Evolutionary conservation across 2,888 invertebrate genomes (phyloP).

Genomic region (Acanthococcus lagerstroemiae): DNA sequence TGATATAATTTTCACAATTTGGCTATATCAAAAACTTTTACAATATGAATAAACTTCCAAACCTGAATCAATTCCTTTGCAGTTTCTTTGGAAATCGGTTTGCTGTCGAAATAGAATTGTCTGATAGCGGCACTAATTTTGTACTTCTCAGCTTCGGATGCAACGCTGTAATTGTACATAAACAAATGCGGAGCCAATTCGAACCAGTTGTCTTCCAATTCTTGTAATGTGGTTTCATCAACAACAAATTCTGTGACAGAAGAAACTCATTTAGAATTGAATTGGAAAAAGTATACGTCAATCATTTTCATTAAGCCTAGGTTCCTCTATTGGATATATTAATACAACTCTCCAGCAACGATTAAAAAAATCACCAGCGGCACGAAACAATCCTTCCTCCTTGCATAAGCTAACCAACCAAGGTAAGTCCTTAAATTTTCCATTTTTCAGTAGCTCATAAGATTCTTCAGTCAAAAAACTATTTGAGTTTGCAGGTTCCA

Average conservation of each 20-base stretch:
- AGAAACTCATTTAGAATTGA: too few species aligned
- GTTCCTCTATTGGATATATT: too few species aligned
- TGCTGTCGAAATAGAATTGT: neutral
- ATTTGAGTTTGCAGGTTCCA: constrained; percentile 49
- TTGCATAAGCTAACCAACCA: constrained; percentile 56
- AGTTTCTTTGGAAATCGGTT: constrained; percentile 7
- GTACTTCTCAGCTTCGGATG: constrained; percentile 7
- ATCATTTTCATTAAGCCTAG: too few species aligned
- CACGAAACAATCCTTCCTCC: constrained; percentile 65
- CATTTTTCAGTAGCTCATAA: constrained; percentile 49
- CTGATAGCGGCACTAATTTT: neutral
- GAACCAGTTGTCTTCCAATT: constrained; percentile 36
- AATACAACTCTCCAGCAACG: too few species aligned
- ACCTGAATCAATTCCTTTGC: neutral
- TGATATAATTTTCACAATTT: too few species aligned
- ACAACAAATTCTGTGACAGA: too few species aligned
- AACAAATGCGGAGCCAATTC: constrained; percentile 37
- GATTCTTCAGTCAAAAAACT: constrained; percentile 60
- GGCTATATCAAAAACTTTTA: too few species aligned
- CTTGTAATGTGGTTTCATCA: too few species aligned
- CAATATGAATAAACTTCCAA: too few species aligned
- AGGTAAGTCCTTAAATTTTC: constrained; percentile 55
- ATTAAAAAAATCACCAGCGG: constrained; percentile 53
- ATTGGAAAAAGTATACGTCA: too few species aligned
- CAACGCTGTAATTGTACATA: constrained; percentile 38